These are phyloP conservation scores for Erebia palarica DNA, from an alignment of 2,888 invertebrate genomes.

Conservation along the genomic window DNA sequence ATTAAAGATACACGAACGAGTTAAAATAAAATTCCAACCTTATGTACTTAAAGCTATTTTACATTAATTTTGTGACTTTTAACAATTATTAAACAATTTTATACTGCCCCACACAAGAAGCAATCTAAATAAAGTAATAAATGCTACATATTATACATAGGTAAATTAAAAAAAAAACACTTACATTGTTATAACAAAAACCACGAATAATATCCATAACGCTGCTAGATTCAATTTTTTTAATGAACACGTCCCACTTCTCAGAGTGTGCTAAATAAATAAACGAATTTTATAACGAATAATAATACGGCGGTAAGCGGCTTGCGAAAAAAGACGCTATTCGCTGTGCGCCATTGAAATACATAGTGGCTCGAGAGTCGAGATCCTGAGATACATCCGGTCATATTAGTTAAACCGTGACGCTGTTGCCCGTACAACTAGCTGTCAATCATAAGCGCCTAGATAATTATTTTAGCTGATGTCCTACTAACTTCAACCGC, in stretches of 20 bases:
- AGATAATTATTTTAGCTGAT: too few relatives aligned
- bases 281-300: constrained; percentile 63
- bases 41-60: too few relatives aligned
- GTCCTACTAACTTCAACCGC: too few relatives aligned
- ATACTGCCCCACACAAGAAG: too few relatives aligned
- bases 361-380: constrained; percentile 49
- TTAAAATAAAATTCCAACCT: too few relatives aligned
- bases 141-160: background rate
- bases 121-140: background rate
- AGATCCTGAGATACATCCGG: constrained; percentile 57
- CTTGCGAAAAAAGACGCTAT: constrained; percentile 58
- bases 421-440: constrained; percentile 25
- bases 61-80: too few relatives aligned
- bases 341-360: constrained; percentile 48
- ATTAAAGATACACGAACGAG: too few relatives aligned
- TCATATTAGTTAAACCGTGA: constrained; percentile 46
- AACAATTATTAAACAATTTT: too few relatives aligned
- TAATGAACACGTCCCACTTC: constrained; percentile 66
- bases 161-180: constrained; percentile 30
- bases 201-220: constrained; percentile 62
- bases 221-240: constrained; percentile 49
- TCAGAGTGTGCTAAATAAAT: constrained; percentile 70
- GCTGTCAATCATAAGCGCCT: background rate
- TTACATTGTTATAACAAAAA: constrained; percentile 48
- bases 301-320: constrained; percentile 39